Base-by-base conservation (phyloP, 1,140 invertebrate genomes). In the Chironomus tepperi region DNA sequence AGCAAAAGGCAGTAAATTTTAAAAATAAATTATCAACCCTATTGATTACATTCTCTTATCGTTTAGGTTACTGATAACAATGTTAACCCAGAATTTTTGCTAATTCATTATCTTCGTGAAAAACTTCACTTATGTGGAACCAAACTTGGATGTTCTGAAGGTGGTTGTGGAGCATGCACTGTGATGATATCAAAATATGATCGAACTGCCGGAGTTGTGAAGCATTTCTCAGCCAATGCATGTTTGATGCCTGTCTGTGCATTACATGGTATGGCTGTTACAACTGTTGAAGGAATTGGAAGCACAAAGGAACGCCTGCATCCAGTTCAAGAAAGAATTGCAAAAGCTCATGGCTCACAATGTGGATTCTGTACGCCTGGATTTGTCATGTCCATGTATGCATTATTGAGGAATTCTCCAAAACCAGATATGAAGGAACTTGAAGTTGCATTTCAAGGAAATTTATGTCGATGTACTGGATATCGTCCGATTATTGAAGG, bases 301-400 rank as follows among this genome's bases (percentile, higher is more conserved):
- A 92, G 86, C 65, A 89, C 87, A 8, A 88, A 84, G 81, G 89
- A 87, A 0, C 87, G 85, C 65, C 80, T 95, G 21, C 93, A 96
- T 83, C 90, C 93, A 0, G 90, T 92, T 8, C 94, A 96, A 85
- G 92, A 96, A 80, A 84, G 93, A 77, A 88, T 97, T 73, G 93
- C 93, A 0, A 92, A 92, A 84, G 86, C 91, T 5, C 94, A 96
- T 79, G 94, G 94, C 0, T 94, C 93, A 0, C 94, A 96, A 84
- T 96, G 94, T 80, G 94, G 94, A 6, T 96, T 95, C 81, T 96
- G 94, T 77, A 95, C 94, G 5, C 94, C 94, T 3, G 94, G 94
- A 15, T 95, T 96, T 74, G 93, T 97, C 0, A 96, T 97, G 95
- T 96, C 94, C 3, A 96, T 96, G 94, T 96, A 96, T 78, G 87